phyloP scores from a whole-genome alignment of 2,888 invertebrate species.

The Pseudococcus jackbeardsleyi region DNA sequence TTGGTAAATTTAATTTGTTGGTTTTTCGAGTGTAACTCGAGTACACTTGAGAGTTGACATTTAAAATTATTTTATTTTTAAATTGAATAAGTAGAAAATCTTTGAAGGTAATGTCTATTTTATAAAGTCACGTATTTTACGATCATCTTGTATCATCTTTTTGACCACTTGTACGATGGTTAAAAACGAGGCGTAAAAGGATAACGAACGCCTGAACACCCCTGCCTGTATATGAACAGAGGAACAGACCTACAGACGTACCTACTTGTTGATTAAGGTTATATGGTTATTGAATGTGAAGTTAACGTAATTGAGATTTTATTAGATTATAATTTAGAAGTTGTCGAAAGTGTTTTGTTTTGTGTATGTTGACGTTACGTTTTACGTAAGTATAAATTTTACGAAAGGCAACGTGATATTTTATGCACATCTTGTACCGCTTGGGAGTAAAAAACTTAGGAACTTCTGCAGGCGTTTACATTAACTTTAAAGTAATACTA shows the following conservation, averaged over 20 bases:
- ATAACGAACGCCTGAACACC: no score
- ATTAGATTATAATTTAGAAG: slow-evolving; percentile 17
- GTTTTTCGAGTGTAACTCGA: background rate
- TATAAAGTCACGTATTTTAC: no score
- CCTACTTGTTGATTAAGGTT: background rate
- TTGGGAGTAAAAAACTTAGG: background rate
- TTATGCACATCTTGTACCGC: slow-evolving; percentile 22
- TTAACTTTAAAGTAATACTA: slow-evolving; percentile 12
- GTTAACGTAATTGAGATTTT: slow-evolving; percentile 12
- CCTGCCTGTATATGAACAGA: no score
- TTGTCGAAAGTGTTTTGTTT: slow-evolving; percentile 17
- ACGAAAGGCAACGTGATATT: background rate
- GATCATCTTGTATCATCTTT: background rate
- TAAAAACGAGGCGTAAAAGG: no score
- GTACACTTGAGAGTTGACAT: background rate
- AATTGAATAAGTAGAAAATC: background rate
- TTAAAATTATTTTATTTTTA: background rate
- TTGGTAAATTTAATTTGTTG: background rate
- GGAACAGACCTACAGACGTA: no score
- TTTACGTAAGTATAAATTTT: background rate
- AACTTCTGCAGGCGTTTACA: slow-evolving; percentile 17
- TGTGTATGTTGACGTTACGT: background rate
- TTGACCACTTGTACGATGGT: background rate
- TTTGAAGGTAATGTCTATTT: no score
- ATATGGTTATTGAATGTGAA: background rate